phyloP scores from a whole-genome alignment of 2,113 vertebrate species.

The Ceratotherium simum region DNA sequence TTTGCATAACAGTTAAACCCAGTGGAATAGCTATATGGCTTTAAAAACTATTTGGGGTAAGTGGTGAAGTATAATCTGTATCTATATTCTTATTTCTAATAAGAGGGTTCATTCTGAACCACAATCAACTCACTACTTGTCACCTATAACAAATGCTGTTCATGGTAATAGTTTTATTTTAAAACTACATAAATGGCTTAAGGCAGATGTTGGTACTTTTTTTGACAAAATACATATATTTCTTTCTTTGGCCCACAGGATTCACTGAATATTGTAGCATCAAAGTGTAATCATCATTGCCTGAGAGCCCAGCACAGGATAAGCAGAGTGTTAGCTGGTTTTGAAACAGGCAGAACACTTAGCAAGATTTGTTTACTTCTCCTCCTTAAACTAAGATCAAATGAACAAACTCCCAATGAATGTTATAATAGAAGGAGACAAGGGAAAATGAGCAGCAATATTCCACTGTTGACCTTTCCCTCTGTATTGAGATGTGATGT shows the following conservation, averaged over 20 bases:
- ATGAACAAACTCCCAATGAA: slow-evolving; percentile 63
- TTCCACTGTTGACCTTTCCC: slow-evolving; percentile 66
- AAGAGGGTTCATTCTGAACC: neutral
- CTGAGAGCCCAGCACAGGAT: rapidly evolving
- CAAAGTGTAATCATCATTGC: neutral
- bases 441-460: slow-evolving; percentile 75
- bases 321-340: slow-evolving; percentile 43
- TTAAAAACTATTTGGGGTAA: neutral
- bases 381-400: slow-evolving; percentile 60
- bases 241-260: neutral
- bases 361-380: slow-evolving; percentile 56
- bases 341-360: slow-evolving; percentile 8
- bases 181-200: neutral
- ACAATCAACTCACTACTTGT: neutral
- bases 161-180: neutral
- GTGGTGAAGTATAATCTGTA: neutral
- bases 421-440: neutral
- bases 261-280: neutral
- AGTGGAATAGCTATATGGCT: neutral
- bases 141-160: neutral
- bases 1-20: neutral
- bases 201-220: neutral
- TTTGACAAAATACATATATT: neutral
- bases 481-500: slow-evolving; percentile 74
- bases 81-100: slow-evolving; percentile 2